Evolutionary conservation across 2,113 vertebrate species (phyloP).

Genomic region (Paedocypris sp.): DNA sequence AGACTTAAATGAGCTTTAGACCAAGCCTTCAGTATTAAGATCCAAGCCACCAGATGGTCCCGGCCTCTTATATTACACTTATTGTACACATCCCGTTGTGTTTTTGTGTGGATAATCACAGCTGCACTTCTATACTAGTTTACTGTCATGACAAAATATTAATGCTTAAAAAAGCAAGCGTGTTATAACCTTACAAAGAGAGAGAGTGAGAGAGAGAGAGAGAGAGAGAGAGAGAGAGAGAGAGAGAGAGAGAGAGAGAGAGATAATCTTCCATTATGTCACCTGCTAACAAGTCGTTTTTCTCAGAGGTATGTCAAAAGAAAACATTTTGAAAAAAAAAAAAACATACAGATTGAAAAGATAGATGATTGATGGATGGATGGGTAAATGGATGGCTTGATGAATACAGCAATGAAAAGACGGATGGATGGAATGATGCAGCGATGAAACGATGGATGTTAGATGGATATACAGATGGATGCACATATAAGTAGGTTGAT

Average conservation of each 20-base stretch:
- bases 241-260: neutral
- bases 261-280: conserved; percentile 17
- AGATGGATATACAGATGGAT: too few relatives aligned
- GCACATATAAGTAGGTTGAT: too few relatives aligned
- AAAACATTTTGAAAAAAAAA: neutral
- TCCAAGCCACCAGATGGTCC: conserved; percentile 55
- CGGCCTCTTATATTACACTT: conserved; percentile 60
- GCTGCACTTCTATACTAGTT: neutral
- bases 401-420: too few relatives aligned
- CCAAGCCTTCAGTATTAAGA: conserved; percentile 39
- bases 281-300: conserved; percentile 20
- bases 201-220: neutral
- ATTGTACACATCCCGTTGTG: conserved; percentile 43
- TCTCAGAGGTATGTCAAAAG: conserved; percentile 15
- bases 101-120: neutral
- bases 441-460: too few relatives aligned
- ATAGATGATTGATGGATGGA: too few relatives aligned
- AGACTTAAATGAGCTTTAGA: conserved; percentile 32
- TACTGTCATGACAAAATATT: neutral
- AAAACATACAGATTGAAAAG: neutral
- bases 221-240: neutral
- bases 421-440: too few relatives aligned
- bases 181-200: too few relatives aligned
- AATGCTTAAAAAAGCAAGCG: neutral
- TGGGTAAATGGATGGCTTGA: too few relatives aligned